phyloP scores from a whole-genome alignment of 2,797 vertebrate species.

The Lepus oiostolus region DNA sequence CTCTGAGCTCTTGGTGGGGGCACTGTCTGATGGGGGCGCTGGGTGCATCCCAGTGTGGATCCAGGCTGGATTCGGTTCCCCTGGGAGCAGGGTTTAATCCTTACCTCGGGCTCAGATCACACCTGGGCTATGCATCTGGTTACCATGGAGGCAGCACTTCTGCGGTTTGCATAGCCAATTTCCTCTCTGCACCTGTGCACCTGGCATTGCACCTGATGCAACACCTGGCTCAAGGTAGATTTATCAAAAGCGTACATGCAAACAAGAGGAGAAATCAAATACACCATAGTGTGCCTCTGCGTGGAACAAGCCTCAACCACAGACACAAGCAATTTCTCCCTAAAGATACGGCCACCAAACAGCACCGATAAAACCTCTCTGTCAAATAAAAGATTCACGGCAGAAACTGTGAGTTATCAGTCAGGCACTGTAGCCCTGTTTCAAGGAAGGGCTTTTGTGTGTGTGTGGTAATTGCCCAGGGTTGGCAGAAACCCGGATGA shows the following conservation, averaged over 20 bases:
- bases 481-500: neutral
- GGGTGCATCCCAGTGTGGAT: neutral
- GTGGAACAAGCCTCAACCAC: conserved; percentile 46
- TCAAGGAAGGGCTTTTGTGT: conserved; percentile 44
- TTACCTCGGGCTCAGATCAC: neutral
- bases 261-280: conserved; percentile 48
- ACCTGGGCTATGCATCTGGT: neutral
- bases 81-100: neutral
- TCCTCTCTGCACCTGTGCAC: neutral
- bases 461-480: conserved; percentile 18
- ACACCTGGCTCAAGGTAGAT: neutral
- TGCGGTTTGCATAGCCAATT: neutral
- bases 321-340: conserved; percentile 34
- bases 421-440: conserved; percentile 5
- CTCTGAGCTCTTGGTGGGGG: too few species aligned
- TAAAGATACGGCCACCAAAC: neutral
- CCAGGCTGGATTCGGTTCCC: neutral
- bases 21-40: neutral
- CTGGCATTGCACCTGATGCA: neutral
- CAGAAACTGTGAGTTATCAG: conserved; percentile 1
- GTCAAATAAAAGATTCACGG: conserved; percentile 17
- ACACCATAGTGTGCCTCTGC: neutral
- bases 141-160: neutral
- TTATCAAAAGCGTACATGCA: conserved; percentile 25
- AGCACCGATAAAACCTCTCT: neutral